Percentiles rank a stretch among this genome's conserved stretches.
These are phyloP conservation scores for Pygocentrus nattereri DNA, from an alignment of 2,797 vertebrate species.

Conservation along the genomic window DNA sequence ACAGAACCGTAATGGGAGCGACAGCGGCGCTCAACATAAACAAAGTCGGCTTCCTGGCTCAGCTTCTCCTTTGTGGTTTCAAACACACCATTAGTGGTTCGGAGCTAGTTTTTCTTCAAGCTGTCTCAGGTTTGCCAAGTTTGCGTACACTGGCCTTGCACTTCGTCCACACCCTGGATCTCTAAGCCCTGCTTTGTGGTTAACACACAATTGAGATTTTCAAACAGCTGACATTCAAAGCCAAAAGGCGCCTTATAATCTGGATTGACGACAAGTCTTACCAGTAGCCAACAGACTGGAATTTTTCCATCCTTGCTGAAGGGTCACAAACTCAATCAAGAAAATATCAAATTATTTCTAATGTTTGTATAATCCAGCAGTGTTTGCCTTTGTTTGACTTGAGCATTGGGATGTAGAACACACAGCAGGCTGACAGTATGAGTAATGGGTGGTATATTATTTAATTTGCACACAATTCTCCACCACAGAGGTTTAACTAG, in stretches of 20 bases:
- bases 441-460: slow-evolving; percentile 25
- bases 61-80: slow-evolving; percentile 52
- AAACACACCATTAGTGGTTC: slow-evolving; percentile 60
- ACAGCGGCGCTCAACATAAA: slow-evolving; percentile 53
- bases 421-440: slow-evolving; percentile 18
- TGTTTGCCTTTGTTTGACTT: neutral
- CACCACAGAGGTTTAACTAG: slow-evolving; percentile 6
- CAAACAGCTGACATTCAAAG: slow-evolving; percentile 44
- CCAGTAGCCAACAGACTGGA: neutral
- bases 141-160: slow-evolving; percentile 33
- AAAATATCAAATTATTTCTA: neutral
- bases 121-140: slow-evolving; percentile 45
- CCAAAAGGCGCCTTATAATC: slow-evolving; percentile 37
- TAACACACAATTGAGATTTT: slow-evolving; percentile 55
- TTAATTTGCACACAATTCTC: slow-evolving; percentile 22
- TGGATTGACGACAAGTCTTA: slow-evolving; percentile 21
- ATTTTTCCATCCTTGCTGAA: neutral
- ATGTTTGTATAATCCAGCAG: neutral
- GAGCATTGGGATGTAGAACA: slow-evolving; percentile 9
- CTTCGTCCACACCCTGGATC: slow-evolving; percentile 44
- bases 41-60: slow-evolving; percentile 57
- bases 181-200: slow-evolving; percentile 49
- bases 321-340: neutral
- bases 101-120: slow-evolving; percentile 56
- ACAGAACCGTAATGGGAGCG: slow-evolving; percentile 39